A percentile compares a stretch with the other conserved stretches of the same genome.
Evolutionary conservation across 2,113 vertebrate genomes (phyloP).

Genomic region (Tauraco erythrolophus): DNA sequence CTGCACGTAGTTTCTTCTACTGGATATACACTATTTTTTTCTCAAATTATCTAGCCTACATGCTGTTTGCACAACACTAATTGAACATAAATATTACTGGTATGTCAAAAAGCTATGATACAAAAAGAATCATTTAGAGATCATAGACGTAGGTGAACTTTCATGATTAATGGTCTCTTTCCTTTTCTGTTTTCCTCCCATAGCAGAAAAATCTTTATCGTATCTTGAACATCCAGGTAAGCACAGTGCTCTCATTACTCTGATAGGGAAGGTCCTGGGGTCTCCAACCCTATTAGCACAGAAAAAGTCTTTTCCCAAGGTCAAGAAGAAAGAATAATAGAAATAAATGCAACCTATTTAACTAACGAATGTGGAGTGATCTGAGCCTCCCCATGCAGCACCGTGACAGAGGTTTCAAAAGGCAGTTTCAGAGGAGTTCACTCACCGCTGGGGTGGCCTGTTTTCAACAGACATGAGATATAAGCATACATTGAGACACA

Average conservation of each 20-base stretch:
- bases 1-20: background rate
- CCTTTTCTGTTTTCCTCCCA: background rate
- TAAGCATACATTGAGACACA: background rate
- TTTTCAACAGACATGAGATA: background rate
- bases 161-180: background rate
- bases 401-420: background rate
- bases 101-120: background rate
- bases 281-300: background rate
- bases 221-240: background rate
- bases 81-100: background rate
- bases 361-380: background rate
- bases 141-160: background rate
- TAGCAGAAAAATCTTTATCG: background rate
- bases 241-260: background rate
- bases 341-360: background rate
- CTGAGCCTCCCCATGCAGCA: background rate
- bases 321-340: background rate
- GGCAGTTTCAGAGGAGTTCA: background rate
- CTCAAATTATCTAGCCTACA: background rate
- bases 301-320: background rate
- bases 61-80: background rate
- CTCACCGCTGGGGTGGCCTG: background rate
- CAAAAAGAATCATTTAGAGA: background rate
- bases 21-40: background rate
- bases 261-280: background rate